Conservation (phyloP, 2,113 vertebrate species). For the Tachuris rubrigastra region DNA sequence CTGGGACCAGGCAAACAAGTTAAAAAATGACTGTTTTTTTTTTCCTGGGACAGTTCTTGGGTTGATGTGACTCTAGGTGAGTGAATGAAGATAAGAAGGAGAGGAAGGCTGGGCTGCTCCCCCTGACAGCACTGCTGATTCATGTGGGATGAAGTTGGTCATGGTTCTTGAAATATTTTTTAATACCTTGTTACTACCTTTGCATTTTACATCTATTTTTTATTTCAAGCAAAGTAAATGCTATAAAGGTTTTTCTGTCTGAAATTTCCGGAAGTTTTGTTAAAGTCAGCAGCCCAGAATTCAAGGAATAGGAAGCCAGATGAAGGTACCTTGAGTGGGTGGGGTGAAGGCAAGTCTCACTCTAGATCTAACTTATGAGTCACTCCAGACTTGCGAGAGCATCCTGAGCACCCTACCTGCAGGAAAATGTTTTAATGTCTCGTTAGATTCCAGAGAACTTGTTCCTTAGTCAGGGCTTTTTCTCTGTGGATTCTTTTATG, state of each 20-base stretch:
- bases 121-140: background rate
- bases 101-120: background rate
- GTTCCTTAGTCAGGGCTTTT: background rate
- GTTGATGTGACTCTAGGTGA: background rate
- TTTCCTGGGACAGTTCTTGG: background rate
- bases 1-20: background rate
- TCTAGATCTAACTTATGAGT: background rate
- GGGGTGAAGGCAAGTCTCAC: background rate
- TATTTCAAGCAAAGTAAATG: background rate
- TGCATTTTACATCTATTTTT: background rate
- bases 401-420: background rate
- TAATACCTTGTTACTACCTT: background rate
- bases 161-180: background rate
- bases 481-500: background rate
- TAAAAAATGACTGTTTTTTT: background rate
- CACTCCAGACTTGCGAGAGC: background rate
- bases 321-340: background rate
- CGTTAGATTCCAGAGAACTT: background rate
- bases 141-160: background rate
- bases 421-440: background rate
- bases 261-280: background rate
- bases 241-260: background rate
- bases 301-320: background rate
- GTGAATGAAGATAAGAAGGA: background rate
- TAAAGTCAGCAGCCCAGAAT: background rate